Conservation (phyloP, 2,888 invertebrate species). For the Nudaria mundana region DNA sequence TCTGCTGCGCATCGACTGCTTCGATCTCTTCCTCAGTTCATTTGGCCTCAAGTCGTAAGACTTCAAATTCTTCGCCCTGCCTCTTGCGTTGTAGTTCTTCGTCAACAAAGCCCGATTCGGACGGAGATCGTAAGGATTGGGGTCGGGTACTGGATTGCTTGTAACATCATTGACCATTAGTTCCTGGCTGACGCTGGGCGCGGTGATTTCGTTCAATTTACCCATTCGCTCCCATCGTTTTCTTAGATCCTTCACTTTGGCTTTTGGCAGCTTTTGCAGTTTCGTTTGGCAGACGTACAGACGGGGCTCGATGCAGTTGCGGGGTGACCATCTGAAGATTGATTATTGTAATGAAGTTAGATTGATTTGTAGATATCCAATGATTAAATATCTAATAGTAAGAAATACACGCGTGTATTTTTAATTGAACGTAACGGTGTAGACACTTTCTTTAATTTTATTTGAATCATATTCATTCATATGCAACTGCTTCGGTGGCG, state of each 20-base stretch:
- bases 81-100: constrained; percentile 30
- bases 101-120: constrained; percentile 35
- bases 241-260: constrained; percentile 68
- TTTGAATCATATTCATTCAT: no score
- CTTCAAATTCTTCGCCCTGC: constrained; percentile 33
- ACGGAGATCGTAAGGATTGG: constrained; percentile 63
- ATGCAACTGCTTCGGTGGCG: no score
- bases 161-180: constrained; percentile 59
- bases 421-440: not conserved
- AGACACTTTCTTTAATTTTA: no score
- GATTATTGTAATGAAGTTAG: constrained; percentile 10
- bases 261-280: constrained; percentile 72
- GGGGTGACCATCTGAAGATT: constrained; percentile 83
- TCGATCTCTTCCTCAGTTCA: constrained; percentile 55
- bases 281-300: constrained; percentile 87
- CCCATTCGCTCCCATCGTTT: constrained; percentile 76
- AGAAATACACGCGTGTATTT: no score
- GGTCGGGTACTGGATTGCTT: constrained; percentile 50
- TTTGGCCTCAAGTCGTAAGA: constrained; percentile 44
- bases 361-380: not conserved
- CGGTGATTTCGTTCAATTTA: constrained; percentile 79
- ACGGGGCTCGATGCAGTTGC: constrained; percentile 83
- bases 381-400: no score
- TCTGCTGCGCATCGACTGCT: constrained; percentile 45
- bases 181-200: constrained; percentile 61